A percentile compares a stretch with the other conserved stretches of the same genome.
These are phyloP conservation scores for Agonopterix subpropinquella DNA, from an alignment of 2,888 invertebrate genomes.

Conservation along the genomic window DNA sequence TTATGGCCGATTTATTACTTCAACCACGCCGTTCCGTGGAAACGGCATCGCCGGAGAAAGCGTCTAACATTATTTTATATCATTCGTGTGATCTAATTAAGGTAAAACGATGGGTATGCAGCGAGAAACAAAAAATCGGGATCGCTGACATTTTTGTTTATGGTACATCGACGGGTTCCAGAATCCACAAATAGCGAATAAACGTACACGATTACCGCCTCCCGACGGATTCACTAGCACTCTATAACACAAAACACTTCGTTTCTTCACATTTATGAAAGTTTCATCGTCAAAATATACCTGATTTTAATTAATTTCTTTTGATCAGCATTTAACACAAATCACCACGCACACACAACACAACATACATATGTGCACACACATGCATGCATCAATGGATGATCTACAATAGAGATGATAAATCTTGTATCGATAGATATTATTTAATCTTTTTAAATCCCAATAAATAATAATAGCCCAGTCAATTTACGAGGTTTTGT, in stretches of 20 bases:
- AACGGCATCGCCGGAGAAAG: conserved; percentile 50
- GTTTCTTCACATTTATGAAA: conserved; percentile 69
- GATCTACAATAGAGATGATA: conserved; percentile 12
- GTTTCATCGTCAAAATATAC: conserved; percentile 67
- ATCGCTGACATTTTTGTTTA: conserved; percentile 77
- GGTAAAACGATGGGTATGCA: conserved; percentile 69
- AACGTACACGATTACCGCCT: conserved; percentile 75
- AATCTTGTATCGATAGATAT: not conserved
- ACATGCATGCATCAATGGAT: conserved; percentile 2
- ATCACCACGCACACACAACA: conserved; percentile 77
- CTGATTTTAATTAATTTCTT: conserved; percentile 66
- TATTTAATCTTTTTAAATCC: no score
- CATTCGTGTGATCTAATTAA: conserved; percentile 72
- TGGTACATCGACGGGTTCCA: conserved; percentile 74
- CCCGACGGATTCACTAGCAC: conserved; percentile 71
- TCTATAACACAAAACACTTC: conserved; percentile 69
- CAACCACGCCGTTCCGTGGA: conserved; percentile 41
- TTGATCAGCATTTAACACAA: conserved; percentile 75
- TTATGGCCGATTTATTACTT: conserved; percentile 66
- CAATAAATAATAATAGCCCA: no score
- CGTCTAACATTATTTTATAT: conserved; percentile 67
- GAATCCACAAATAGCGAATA: conserved; percentile 74
- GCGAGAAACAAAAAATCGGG: conserved; percentile 75
- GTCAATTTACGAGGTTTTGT: no score
- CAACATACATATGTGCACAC: conserved; percentile 62